These are phyloP conservation scores for Helicoverpa zea DNA, from an alignment of 1,140 invertebrate species.

Conservation along the genomic window DNA sequence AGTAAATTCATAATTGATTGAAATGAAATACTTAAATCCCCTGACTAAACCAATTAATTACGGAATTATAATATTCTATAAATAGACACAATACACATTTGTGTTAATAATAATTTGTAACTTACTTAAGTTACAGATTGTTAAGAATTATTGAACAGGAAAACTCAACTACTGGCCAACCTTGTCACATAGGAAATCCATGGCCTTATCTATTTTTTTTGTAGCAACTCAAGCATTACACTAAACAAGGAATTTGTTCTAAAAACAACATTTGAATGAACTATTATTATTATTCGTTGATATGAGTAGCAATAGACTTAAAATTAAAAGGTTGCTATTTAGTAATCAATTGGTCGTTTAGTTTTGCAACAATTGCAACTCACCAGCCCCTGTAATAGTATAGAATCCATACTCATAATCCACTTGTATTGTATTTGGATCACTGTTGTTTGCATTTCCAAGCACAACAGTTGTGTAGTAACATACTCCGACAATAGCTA, in stretches of 20 bases:
- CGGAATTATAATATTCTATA: no score
- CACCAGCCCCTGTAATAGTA: conserved; percentile 87
- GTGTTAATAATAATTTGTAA: neutral
- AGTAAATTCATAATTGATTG: neutral
- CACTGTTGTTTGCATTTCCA: conserved; percentile 80
- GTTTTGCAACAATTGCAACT: conserved; percentile 49
- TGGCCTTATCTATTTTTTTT: neutral
- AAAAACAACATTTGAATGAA: no score
- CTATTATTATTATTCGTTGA: no score
- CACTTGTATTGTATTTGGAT: conserved; percentile 81
- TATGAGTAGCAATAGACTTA: no score
- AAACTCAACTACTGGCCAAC: neutral
- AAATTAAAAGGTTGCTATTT: no score
- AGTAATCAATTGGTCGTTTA: no score
- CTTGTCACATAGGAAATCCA: neutral
- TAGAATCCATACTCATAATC: conserved; percentile 88
- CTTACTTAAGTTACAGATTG: neutral
- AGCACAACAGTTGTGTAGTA: conserved; percentile 86
- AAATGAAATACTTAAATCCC: no score
- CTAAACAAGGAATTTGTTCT: no score
- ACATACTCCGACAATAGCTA: conserved; percentile 86
- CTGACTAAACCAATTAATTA: no score
- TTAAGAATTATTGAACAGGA: neutral
- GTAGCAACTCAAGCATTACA: no score
- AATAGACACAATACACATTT: neutral